Conservation (phyloP, 92 coral and sea anemone genomes). For the Isaurus tuberculatus region DNA sequence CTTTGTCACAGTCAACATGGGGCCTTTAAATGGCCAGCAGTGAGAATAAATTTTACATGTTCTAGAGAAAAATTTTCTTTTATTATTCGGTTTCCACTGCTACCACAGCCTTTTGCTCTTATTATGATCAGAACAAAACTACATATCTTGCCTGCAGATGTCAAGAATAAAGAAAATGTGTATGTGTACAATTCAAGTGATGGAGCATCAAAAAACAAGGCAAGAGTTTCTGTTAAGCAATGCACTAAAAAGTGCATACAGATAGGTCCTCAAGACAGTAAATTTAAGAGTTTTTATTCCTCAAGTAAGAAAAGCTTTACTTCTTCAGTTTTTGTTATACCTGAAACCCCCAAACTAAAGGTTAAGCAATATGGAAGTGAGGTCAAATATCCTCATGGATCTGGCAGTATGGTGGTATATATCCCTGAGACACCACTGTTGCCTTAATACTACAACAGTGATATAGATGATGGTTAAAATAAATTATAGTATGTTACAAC, state of each 20-base stretch:
- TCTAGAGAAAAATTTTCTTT: too few relatives aligned
- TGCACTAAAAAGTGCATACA: background rate
- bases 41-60: too few relatives aligned
- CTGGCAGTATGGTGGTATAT: background rate
- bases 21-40: too few relatives aligned
- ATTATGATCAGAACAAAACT: background rate
- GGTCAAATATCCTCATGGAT: background rate
- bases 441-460: background rate
- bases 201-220: background rate
- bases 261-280: background rate
- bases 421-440: slow-evolving; percentile 37
- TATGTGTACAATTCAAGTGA: background rate
- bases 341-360: slow-evolving; percentile 35
- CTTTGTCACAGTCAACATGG: too few relatives aligned
- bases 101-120: background rate
- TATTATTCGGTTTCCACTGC: too few relatives aligned
- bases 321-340: slow-evolving; percentile 11
- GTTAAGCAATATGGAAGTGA: slow-evolving; percentile 18
- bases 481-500: too few relatives aligned
- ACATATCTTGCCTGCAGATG: background rate
- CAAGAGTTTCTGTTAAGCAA: background rate
- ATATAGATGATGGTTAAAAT: background rate
- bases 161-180: background rate
- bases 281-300: background rate
- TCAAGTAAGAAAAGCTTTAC: background rate